A percentile compares a stretch with the other conserved stretches of the same genome.
phyloP scores from a whole-genome alignment of 2,888 invertebrate species.

The Amphipoea oculea region DNA sequence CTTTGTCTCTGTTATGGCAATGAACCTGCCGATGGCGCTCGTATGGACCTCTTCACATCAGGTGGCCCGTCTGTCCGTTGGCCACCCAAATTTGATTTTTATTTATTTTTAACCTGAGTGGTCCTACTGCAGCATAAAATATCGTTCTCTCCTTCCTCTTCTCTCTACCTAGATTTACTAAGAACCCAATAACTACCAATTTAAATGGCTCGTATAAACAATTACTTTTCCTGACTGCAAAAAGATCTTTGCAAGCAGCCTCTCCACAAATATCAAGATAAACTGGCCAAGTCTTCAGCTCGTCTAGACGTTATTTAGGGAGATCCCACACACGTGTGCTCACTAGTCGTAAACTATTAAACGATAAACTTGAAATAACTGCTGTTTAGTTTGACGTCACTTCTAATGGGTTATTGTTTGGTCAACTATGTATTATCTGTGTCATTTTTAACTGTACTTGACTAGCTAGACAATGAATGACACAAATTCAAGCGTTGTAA shows the following conservation, averaged over 20 bases:
- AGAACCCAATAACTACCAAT: no score
- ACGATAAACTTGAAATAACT: slow-evolving; percentile 42
- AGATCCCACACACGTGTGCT: slow-evolving; percentile 33
- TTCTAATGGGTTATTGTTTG: slow-evolving; percentile 44
- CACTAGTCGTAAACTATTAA: slow-evolving; percentile 31
- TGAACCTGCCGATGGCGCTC: no score
- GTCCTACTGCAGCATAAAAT: no score
- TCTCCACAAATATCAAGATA: neutral
- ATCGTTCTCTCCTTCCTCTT: no score
- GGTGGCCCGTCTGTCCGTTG: no score
- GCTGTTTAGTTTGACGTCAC: slow-evolving; percentile 40
- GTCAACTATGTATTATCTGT: slow-evolving; percentile 6
- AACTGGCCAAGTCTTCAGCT: slow-evolving; percentile 13
- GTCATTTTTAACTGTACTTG: slow-evolving; percentile 14
- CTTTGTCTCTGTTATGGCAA: no score
- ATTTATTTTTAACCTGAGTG: no score
- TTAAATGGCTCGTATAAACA: no score
- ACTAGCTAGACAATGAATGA: neutral
- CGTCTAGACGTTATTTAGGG: slow-evolving; percentile 52
- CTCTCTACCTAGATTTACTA: no score
- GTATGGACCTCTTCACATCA: no score
- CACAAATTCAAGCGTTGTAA: neutral
- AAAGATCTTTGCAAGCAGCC: neutral
- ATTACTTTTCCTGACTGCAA: no score
- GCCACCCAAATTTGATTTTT: no score